Base-by-base conservation (phyloP, 2,797 vertebrate genomes). In the Galago senegalensis region DNA sequence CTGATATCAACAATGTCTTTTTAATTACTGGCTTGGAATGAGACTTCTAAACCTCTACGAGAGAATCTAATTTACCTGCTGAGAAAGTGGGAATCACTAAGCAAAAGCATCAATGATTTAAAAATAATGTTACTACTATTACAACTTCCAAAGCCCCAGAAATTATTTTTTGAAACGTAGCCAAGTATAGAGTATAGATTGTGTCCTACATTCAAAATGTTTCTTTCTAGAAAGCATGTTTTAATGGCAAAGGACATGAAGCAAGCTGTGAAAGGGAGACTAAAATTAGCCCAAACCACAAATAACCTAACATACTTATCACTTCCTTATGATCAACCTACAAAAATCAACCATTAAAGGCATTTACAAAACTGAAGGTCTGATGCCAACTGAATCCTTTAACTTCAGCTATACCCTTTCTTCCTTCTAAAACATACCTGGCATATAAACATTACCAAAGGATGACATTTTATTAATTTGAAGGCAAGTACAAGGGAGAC, bases 271-370 rank as follows among this genome's bases (percentile, higher is more conserved):
- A 97, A 94, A 63, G 96, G 77, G 17, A 96, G 89, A 93, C 97
- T 97, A 98, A 98, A 98, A 97, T 97, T 95, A 97, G 95, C 97
- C 96, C 94, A 97, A 96, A 96, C 96, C 96, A 96, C 95, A 97
- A 96, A 96, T 95, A 97, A 93, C 80, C 94, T 94, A 95, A 92
- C 95, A 96, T 8, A 92, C 96, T 96, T 96, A 97, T 96, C 96
- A 92, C 83, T 93, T 97, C 96, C 95, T 97, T 93, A 91, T 67
- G 91, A 95, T 93, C 96, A 93, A 69, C 89, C 92, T 97, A 96
- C 93, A 96, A 93, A 95, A 96, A 85, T 85, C 75, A 92, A 95
- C 95, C 85, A 92, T 46, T 56, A 88, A 92, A 96, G 40, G 49
- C 81, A 77, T 73, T 92, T 89, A 83, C 13, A 84, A 91, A 97